A percentile compares a stretch with the other conserved stretches of the same genome.
Evolutionary conservation across 2,113 vertebrate genomes (phyloP).

Genomic region (Corydoras sp.): DNA sequence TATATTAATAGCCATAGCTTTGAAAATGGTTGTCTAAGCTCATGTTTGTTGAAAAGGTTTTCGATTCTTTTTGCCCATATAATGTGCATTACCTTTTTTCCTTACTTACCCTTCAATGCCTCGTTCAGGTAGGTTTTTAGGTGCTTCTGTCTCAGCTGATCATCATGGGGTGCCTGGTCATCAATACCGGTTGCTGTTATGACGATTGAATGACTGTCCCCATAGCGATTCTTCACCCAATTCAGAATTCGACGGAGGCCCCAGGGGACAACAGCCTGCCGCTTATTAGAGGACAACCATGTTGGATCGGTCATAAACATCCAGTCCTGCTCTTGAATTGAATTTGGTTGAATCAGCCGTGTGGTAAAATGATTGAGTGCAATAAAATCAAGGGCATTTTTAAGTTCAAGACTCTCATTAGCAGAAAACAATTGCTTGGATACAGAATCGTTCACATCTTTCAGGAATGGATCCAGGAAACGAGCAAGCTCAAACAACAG

Average conservation of each 20-base stretch:
- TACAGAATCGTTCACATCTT: constrained; percentile 39
- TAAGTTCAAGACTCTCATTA: constrained; percentile 67
- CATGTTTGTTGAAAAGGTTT: too few species aligned
- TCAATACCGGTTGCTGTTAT: constrained; percentile 85
- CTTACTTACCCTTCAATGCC: constrained; percentile 79
- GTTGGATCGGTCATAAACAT: constrained; percentile 77
- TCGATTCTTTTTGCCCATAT: too few species aligned
- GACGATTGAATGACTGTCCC: constrained; percentile 68
- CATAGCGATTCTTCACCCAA: constrained; percentile 79
- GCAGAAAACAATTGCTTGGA: constrained; percentile 70
- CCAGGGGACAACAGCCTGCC: constrained; percentile 77
- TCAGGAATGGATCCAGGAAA: constrained; percentile 84
- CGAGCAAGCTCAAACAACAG: constrained; percentile 85
- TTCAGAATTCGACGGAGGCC: constrained; percentile 75
- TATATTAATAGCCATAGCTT: too few species aligned
- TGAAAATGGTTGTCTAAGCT: too few species aligned
- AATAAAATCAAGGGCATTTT: constrained; percentile 79
- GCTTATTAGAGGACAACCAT: constrained; percentile 68
- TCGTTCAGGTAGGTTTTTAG: constrained; percentile 79
- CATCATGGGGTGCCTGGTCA: constrained; percentile 72
- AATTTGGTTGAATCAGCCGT: constrained; percentile 64
- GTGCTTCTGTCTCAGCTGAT: constrained; percentile 78
- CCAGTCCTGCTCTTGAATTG: constrained; percentile 54
- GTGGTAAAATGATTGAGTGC: constrained; percentile 94
- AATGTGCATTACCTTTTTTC: not conserved